Percentiles rank a stretch among this genome's conserved stretches.
These are phyloP conservation scores for Nipponia nippon DNA, from an alignment of 2,113 vertebrate species.

Conservation along the genomic window DNA sequence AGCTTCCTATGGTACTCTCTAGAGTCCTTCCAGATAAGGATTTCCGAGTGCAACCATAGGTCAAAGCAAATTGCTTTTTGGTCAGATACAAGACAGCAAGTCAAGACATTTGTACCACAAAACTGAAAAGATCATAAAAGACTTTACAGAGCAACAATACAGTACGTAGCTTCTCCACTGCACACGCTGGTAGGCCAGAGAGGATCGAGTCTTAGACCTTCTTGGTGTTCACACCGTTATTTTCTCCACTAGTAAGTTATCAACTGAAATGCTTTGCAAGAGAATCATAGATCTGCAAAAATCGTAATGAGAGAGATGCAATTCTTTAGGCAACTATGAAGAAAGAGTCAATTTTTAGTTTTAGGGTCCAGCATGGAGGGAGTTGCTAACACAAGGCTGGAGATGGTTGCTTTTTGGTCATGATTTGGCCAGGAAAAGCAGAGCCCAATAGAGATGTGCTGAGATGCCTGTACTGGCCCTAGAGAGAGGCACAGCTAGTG, in stretches of 20 bases:
- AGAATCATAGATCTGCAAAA: not conserved
- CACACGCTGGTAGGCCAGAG: not conserved
- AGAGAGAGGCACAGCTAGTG: not conserved
- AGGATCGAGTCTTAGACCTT: not conserved
- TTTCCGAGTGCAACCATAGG: not conserved
- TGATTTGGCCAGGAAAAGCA: not conserved
- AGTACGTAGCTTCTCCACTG: not conserved
- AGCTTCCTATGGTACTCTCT: fast-evolving
- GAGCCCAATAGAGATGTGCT: not conserved
- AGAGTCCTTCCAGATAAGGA: not conserved
- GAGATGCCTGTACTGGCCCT: no score
- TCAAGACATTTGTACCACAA: not conserved
- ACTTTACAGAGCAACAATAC: not conserved
- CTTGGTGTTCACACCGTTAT: not conserved
- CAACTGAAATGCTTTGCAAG: not conserved
- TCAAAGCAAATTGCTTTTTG: not conserved
- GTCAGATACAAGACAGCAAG: not conserved
- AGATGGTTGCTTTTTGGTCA: not conserved
- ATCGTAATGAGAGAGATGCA: no score
- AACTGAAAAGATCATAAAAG: not conserved
- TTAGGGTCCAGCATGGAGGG: not conserved
- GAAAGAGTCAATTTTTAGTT: not conserved
- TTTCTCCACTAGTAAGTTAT: not conserved
- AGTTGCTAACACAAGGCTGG: not conserved
- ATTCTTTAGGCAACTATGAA: not conserved